Base-by-base conservation (phyloP, 2,888 invertebrate species). In the Labia minor region DNA sequence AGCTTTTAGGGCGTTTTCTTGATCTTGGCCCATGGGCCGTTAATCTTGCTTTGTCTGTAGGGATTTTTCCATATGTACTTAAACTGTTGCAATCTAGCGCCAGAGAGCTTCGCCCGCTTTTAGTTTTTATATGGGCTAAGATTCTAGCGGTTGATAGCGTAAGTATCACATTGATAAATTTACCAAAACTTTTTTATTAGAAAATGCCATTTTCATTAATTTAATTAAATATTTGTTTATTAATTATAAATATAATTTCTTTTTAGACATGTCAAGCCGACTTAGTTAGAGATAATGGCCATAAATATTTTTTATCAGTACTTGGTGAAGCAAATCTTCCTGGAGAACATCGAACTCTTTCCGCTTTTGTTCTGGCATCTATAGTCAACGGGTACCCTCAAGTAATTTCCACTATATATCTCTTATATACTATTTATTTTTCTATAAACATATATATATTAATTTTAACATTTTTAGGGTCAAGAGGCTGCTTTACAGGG, bases 51-150 rank as follows among this genome's bases (percentile, higher is more conserved):
- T 83, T 99, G 20, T 92, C 92, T 66, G 99, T 99, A 63, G 98
- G 99, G 72, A 98, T 99, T 76, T 99, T 98, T 79, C 99, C 99
- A 0, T 99, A 99, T 79, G 96, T 99, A 73, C 83, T 99, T 67
- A 97, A 97, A 79, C 80, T 99, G 72, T 82, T 99, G 73, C 98
- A 99, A 80, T 95, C 95, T 73, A 90, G 91, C 70, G 95, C 95
- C 1, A 85, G 87, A 72, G 98, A 99, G 77, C 81, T 99, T 72
- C 83, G 96, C 68, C 92, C 95, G 6, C 84, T 95, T 69, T 84
- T 99, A 73, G 95, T 98, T 62, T 97, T 96, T 78, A 97, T 99
- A 73, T 99, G 99, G 99, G 96, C 99, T 18, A 96, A 97, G 81
- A 96, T 99, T 73, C 81, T 99, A 68, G 95, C 97, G 26, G 95